These are phyloP conservation scores for Parochlus steinenii DNA, from an alignment of 2,888 invertebrate genomes.

Conservation along the genomic window DNA sequence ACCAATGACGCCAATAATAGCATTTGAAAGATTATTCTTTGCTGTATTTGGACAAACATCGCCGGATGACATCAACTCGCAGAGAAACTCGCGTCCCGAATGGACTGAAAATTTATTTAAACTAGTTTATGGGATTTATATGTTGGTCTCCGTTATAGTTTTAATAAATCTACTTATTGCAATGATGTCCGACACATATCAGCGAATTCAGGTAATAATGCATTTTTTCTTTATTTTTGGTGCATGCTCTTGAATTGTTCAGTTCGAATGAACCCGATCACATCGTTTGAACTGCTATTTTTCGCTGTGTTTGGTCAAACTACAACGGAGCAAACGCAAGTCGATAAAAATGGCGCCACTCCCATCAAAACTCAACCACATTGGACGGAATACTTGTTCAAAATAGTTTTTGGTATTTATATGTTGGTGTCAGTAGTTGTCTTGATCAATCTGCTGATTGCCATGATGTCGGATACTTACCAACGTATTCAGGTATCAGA, in stretches of 20 bases:
- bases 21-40: conserved; percentile 95
- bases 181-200: conserved; percentile 99
- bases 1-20: conserved; percentile 75
- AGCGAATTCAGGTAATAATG: conserved; percentile 86
- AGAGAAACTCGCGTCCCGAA: conserved; percentile 48
- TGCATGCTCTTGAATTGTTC: too few relatives aligned
- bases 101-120: conserved; percentile 81
- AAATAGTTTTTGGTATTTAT: conserved; percentile 82
- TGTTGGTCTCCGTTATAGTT: conserved; percentile 95
- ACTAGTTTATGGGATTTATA: conserved; percentile 89
- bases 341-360: conserved; percentile 38
- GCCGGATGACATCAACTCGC: conserved; percentile 65
- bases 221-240: conserved; percentile 17
- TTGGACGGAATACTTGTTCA: conserved; percentile 78
- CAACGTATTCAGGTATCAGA: conserved; percentile 85
- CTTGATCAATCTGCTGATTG: conserved; percentile 97
- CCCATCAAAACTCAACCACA: conserved; percentile 44
- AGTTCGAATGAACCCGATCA: conserved; percentile 82
- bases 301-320: conserved; percentile 97
- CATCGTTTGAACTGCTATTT: conserved; percentile 95
- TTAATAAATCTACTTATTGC: conserved; percentile 98
- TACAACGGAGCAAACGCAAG: conserved; percentile 60
- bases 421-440: conserved; percentile 99
- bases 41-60: conserved; percentile 92
- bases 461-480: conserved; percentile 99